A percentile compares a stretch with the other conserved stretches of the same genome.
phyloP scores from a whole-genome alignment of 2,113 vertebrate species.

The Pituophis catenifer region DNA sequence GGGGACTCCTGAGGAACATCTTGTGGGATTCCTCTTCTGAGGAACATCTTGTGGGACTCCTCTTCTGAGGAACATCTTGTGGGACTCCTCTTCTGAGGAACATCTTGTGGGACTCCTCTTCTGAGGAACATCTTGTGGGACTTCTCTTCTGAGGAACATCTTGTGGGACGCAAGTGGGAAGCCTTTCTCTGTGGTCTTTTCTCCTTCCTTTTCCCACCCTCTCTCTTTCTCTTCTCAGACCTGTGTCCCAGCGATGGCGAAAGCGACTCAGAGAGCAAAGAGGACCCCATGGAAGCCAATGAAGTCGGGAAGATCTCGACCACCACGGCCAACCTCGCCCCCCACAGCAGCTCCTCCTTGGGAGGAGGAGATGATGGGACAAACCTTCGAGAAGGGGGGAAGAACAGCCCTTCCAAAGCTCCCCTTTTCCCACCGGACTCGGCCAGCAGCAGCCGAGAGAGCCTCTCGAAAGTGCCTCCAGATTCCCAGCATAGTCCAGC shows the following conservation, averaged over 20 bases:
- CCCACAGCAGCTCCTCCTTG: slow-evolving; percentile 24
- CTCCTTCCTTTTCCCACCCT: slow-evolving; percentile 7
- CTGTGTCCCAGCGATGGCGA: slow-evolving; percentile 92
- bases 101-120: too few species aligned
- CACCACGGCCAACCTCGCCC: slow-evolving; percentile 62
- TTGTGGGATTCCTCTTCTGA: too few species aligned
- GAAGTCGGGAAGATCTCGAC: slow-evolving; percentile 90
- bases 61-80: not conserved
- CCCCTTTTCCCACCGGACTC: slow-evolving; percentile 68
- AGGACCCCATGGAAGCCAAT: slow-evolving; percentile 79
- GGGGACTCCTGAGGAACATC: too few species aligned
- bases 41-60: too few species aligned
- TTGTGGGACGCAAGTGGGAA: not conserved
- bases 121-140: too few species aligned
- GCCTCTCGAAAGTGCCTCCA: slow-evolving; percentile 81
- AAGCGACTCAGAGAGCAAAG: slow-evolving; percentile 92
- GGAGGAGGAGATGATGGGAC: slow-evolving; percentile 54
- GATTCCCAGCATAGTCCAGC: slow-evolving; percentile 91
- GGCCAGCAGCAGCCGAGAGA: slow-evolving; percentile 46
- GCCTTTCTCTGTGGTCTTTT: not conserved
- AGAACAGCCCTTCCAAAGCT: slow-evolving; percentile 74
- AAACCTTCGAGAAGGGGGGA: slow-evolving; percentile 77
- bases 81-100: not conserved
- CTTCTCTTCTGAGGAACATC: too few species aligned
- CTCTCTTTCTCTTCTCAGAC: slow-evolving; percentile 69